Percentiles rank a stretch among this genome's conserved stretches.
Conservation (phyloP, 2,797 vertebrate species). For the Hephaestus fuliginosus region DNA sequence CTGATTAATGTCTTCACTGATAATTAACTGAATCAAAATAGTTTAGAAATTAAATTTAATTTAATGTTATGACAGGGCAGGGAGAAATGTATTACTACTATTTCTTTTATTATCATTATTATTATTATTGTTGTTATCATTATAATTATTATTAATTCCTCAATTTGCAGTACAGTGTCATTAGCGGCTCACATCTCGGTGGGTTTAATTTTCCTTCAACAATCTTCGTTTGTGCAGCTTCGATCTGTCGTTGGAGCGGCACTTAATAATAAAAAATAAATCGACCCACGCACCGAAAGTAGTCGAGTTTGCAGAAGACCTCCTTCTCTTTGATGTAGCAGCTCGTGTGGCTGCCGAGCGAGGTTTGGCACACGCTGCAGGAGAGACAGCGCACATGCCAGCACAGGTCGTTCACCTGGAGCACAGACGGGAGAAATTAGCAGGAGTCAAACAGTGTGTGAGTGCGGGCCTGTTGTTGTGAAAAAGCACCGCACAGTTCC, state of each 20-base stretch:
- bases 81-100: rapidly evolving
- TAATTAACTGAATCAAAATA: not conserved
- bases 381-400: constrained; percentile 98
- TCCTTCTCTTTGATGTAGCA: constrained; percentile 98
- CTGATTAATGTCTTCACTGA: not conserved
- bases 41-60: not conserved
- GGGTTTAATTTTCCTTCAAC: not conserved
- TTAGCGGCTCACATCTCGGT: not conserved
- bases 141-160: not conserved
- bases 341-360: constrained; percentile 93
- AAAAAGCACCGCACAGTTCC: too few relatives aligned
- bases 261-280: not conserved
- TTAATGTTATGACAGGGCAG: not conserved
- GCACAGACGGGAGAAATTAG: constrained; percentile 48
- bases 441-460: constrained; percentile 21
- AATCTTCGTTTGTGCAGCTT: constrained; percentile 12
- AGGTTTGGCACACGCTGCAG: constrained; percentile 94
- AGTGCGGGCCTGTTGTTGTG: not conserved
- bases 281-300: constrained; percentile 90
- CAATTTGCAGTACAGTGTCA: not conserved
- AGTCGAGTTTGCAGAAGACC: constrained; percentile 98
- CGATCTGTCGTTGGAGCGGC: not conserved
- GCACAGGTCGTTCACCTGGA: constrained; percentile 95
- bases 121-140: not conserved
- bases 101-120: too few relatives aligned